Percentiles rank a stretch among this genome's conserved stretches.
These are phyloP conservation scores for Cheilosia pagana DNA, from an alignment of 2,888 invertebrate genomes.

Conservation along the genomic window DNA sequence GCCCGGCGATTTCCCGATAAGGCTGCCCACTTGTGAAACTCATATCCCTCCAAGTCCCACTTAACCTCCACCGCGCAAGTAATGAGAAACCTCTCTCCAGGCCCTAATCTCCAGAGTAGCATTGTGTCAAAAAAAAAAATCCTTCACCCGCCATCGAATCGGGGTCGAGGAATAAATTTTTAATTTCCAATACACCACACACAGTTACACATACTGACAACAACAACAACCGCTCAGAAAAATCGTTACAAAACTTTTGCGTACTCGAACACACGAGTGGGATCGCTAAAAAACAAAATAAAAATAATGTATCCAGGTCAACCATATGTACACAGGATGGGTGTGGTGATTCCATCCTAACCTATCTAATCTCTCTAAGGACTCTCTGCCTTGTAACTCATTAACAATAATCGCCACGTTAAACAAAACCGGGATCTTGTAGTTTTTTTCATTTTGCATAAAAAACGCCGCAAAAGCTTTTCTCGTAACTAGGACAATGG, in stretches of 20 bases:
- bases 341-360: slow-evolving; percentile 71
- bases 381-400: slow-evolving; percentile 70
- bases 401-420: slow-evolving; percentile 74
- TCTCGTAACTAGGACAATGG: slow-evolving; percentile 78
- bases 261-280: slow-evolving; percentile 32
- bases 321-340: slow-evolving; percentile 59
- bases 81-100: slow-evolving; percentile 46
- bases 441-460: slow-evolving; percentile 26
- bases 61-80: slow-evolving; percentile 58
- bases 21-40: slow-evolving; percentile 55
- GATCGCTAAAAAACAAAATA: slow-evolving; percentile 25
- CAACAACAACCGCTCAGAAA: slow-evolving; percentile 28
- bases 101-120: slow-evolving; percentile 46
- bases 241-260: slow-evolving; percentile 65
- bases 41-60: slow-evolving; percentile 59
- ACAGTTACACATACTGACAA: slow-evolving; percentile 36
- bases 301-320: slow-evolving; percentile 73
- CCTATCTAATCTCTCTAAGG: slow-evolving; percentile 72
- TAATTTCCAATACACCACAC: slow-evolving; percentile 67
- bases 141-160: slow-evolving; percentile 67
- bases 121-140: slow-evolving; percentile 4
- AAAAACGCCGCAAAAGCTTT: slow-evolving; percentile 57
- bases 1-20: slow-evolving; percentile 21
- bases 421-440: slow-evolving; percentile 64
- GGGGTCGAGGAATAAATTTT: slow-evolving; percentile 72